Percentiles rank a stretch among this genome's conserved stretches.
Conservation (phyloP, 2,797 vertebrate genomes). For the Malacoraja senta region DNA sequence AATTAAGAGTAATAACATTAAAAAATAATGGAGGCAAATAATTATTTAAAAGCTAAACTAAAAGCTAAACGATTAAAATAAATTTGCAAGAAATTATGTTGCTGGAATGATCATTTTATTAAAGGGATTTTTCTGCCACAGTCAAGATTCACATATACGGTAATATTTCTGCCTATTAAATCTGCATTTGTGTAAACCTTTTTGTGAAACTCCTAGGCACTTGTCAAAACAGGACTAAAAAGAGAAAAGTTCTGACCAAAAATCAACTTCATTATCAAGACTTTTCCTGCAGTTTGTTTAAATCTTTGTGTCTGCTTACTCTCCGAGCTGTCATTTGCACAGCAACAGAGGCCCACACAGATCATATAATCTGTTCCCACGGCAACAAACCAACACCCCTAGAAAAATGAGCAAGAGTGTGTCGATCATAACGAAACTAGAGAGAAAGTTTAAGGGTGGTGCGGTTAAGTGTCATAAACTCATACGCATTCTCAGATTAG, state of each 20-base stretch:
- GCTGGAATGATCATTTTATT: background rate
- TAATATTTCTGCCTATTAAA: background rate
- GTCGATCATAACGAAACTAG: background rate
- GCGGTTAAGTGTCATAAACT: background rate
- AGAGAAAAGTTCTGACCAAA: slow-evolving; percentile 17
- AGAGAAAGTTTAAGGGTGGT: background rate
- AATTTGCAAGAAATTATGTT: background rate
- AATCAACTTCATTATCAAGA: slow-evolving; percentile 21
- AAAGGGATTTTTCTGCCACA: background rate
- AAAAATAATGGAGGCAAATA: background rate
- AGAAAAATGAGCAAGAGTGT: background rate
- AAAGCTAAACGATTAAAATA: background rate
- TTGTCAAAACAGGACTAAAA: slow-evolving; percentile 25
- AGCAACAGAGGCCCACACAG: slow-evolving; percentile 18
- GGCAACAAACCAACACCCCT: background rate
- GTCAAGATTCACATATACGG: background rate
- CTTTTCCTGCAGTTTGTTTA: background rate
- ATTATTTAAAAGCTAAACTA: background rate
- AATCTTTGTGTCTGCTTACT: background rate
- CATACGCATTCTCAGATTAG: background rate
- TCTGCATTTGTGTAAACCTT: slow-evolving; percentile 7
- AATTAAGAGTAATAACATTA: background rate
- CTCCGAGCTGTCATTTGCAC: background rate
- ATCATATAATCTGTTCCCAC: background rate
- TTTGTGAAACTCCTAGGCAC: background rate